phyloP scores from a whole-genome alignment of 2,888 invertebrate species.

The Troides helena region DNA sequence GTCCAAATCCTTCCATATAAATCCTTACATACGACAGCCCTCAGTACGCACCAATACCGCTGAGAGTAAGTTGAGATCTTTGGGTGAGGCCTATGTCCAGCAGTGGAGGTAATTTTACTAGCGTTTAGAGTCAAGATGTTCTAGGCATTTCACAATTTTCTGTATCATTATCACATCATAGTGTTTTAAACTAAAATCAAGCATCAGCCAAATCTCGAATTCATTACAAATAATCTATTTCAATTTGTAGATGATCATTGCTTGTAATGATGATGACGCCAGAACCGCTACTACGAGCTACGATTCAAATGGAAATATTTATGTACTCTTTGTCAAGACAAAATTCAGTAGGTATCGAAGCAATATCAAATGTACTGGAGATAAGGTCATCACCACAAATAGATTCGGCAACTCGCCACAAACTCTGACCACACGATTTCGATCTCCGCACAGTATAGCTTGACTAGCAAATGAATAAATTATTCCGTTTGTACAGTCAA shows the following conservation, averaged over 20 bases:
- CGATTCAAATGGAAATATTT: neutral
- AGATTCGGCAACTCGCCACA: constrained; percentile 17
- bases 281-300: neutral
- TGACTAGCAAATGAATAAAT: constrained; percentile 27
- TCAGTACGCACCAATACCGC: too few species aligned
- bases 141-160: neutral
- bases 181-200: neutral
- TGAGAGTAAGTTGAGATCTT: too few species aligned
- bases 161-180: neutral
- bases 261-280: too few species aligned
- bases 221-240: neutral
- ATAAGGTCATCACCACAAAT: constrained; percentile 11
- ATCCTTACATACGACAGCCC: too few species aligned
- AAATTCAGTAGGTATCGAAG: neutral
- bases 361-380: neutral
- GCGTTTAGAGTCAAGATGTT: too few species aligned
- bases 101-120: too few species aligned
- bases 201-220: neutral
- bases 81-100: too few species aligned
- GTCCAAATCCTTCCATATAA: too few species aligned
- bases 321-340: neutral
- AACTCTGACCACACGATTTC: constrained; percentile 23
- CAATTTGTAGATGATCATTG: too few species aligned
- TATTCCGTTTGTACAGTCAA: constrained; percentile 23
- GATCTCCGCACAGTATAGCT: constrained; percentile 9